Evolutionary conservation across 2,888 invertebrate genomes (phyloP), one percentile per base, ranked within the genome.

Genomic region (Sphaeridia pumilis): DNA sequence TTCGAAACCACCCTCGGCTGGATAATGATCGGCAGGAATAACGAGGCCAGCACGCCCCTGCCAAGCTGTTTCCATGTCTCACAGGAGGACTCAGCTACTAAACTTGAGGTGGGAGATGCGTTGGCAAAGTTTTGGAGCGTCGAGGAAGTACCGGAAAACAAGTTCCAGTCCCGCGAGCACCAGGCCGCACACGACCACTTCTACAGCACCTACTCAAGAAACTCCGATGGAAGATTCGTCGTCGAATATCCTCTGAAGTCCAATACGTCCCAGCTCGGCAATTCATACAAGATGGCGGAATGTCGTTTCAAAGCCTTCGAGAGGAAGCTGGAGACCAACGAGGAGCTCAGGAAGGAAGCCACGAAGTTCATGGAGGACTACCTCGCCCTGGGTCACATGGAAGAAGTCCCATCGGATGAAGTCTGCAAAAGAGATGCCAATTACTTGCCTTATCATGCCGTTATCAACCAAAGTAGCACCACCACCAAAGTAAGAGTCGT

Each of bases 401-500:
- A 59, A 21, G 12, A 17, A 4, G 46, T 58, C 10, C 52, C 57
- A n/a, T 25, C 12, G 3, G n/a, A 27, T 3, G 56, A 58, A 31
- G 3, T 48, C 1, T 3, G 31, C 14, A 31, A 46, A 2, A 22
- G 22, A 21, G 22, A 14, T 14, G 12, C 25, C 14, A 52, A 51
- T 55, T 68, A 65, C 45, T 41, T 68, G 26, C 66, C 67, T 4
- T 68, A 67, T 54, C 66, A 67, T 44, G 55, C 58, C 3, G 66
- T 68, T 2, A 20, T 65, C 3, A 61, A 64, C 22, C 56, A 57
- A 26, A 47, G 56, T 3, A 65, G 64, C 28, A 42, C 58, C 0
- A 67, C 66, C 0, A 67, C 65, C 1, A 67, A 68, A 52, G 24
- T 67, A 7, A 53, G 68, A 4, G 63, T 67, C 0, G 68, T 69